phyloP scores from a whole-genome alignment of 1,140 invertebrate genomes.

The Caerostris extrusa region DNA sequence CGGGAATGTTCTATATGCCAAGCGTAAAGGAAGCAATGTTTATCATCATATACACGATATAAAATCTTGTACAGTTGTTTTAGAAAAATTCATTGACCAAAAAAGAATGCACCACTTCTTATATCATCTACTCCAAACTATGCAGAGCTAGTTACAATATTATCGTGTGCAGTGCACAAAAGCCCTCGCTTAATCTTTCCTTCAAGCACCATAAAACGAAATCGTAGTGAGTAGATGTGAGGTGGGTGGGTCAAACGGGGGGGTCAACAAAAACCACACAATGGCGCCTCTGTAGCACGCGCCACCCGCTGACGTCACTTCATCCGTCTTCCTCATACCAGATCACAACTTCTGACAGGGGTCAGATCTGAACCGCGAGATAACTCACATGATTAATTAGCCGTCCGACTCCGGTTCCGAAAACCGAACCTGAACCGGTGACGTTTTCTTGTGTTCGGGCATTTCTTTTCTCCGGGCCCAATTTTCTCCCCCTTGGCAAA shows the following conservation, averaged over 20 bases:
- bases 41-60: no score
- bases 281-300: constrained; percentile 74
- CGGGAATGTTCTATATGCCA: no score
- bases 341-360: constrained; percentile 68
- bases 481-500: background rate
- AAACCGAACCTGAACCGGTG: constrained; percentile 43
- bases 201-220: background rate
- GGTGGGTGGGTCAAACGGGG: constrained; percentile 39
- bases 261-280: constrained; percentile 74
- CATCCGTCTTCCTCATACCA: constrained; percentile 66
- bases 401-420: constrained; percentile 25
- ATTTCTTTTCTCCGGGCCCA: background rate
- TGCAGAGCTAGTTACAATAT: background rate
- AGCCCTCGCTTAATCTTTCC: background rate
- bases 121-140: background rate
- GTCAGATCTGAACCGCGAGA: constrained; percentile 72
- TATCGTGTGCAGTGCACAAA: background rate
- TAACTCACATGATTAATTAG: constrained; percentile 72
- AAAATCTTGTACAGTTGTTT: no score
- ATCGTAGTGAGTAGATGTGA: background rate
- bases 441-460: background rate
- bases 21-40: no score
- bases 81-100: no score
- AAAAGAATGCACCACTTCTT: background rate
- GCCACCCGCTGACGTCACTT: constrained; percentile 70